phyloP scores from a whole-genome alignment of 2,113 vertebrate genomes.

The Chloropsis cyanopogon region DNA sequence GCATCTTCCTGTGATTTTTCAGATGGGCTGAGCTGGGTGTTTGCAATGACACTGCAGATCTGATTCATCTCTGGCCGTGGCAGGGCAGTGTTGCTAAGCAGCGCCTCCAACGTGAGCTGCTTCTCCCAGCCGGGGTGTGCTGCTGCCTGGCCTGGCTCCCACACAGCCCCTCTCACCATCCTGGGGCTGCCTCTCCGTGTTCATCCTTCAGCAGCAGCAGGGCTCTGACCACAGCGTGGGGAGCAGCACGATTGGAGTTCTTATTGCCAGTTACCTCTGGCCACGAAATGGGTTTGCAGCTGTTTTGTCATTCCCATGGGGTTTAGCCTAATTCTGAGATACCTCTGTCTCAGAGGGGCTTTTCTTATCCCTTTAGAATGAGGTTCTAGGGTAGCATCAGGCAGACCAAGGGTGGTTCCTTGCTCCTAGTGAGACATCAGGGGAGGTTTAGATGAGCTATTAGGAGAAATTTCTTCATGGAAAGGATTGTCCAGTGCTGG shows the following conservation, averaged over 20 bases:
- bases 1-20: neutral
- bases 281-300: rapidly evolving
- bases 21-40: neutral
- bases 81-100: conserved; percentile 68
- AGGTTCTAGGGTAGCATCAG: neutral
- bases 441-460: neutral
- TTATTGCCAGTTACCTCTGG: neutral
- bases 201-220: neutral
- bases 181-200: rapidly evolving
- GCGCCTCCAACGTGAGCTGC: neutral
- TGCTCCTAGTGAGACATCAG: neutral
- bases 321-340: neutral
- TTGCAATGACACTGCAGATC: conserved; percentile 34
- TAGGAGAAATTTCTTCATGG: neutral
- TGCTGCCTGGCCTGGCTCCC: conserved; percentile 5
- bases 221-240: neutral
- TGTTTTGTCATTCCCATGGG: neutral
- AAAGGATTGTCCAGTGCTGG: neutral
- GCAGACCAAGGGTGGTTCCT: neutral
- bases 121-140: neutral
- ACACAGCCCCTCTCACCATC: neutral
- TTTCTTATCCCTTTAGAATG: neutral
- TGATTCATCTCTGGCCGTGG: conserved; percentile 1
- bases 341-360: neutral
- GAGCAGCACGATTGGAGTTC: neutral